Percentiles rank a stretch among this genome's conserved stretches.
phyloP scores from a whole-genome alignment of 2,888 invertebrate species.

The Polymixis flavicincta region DNA sequence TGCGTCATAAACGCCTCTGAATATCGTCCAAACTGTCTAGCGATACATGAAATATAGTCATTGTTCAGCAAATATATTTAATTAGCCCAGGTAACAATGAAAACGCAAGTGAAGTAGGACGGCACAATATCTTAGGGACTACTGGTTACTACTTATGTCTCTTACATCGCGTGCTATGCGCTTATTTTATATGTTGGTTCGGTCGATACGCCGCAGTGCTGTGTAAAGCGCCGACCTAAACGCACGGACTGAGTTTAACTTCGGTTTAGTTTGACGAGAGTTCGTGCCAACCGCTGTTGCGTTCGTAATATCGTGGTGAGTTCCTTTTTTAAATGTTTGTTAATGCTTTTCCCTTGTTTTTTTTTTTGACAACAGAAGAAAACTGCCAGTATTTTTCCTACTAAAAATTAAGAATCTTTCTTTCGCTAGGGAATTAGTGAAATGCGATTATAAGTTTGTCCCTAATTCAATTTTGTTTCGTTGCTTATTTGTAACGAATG shows the following conservation, averaged over 20 bases:
- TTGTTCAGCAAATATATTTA: slow-evolving; percentile 53
- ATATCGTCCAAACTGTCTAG: slow-evolving; percentile 3
- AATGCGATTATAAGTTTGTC: slow-evolving; percentile 15
- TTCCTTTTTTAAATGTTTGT: slow-evolving; percentile 29
- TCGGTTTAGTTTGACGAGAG: slow-evolving; percentile 63
- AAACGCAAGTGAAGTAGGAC: slow-evolving; percentile 65
- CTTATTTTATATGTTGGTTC: slow-evolving; percentile 76
- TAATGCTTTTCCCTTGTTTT: not conserved
- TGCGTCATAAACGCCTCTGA: not conserved
- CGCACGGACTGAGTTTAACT: slow-evolving; percentile 72
- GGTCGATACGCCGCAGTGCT: slow-evolving; percentile 89
- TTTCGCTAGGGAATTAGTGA: not conserved
- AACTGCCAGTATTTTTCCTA: slow-evolving; percentile 2
- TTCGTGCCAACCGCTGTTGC: slow-evolving; percentile 68
- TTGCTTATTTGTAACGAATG: no score
- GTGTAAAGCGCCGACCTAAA: slow-evolving; percentile 71
- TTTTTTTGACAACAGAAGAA: not conserved
- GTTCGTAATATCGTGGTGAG: slow-evolving; percentile 69
- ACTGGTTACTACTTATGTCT: slow-evolving; percentile 67
- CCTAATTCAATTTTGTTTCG: slow-evolving; percentile 26
- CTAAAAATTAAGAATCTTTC: not conserved
- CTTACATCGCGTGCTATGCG: slow-evolving; percentile 83
- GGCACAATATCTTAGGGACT: slow-evolving; percentile 64
- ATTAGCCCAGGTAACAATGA: slow-evolving; percentile 66
- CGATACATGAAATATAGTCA: slow-evolving; percentile 23